Percentiles rank a stretch among this genome's conserved stretches.
Evolutionary conservation across 1,140 invertebrate genomes (phyloP).

Genomic region (Coelopa frigida): DNA sequence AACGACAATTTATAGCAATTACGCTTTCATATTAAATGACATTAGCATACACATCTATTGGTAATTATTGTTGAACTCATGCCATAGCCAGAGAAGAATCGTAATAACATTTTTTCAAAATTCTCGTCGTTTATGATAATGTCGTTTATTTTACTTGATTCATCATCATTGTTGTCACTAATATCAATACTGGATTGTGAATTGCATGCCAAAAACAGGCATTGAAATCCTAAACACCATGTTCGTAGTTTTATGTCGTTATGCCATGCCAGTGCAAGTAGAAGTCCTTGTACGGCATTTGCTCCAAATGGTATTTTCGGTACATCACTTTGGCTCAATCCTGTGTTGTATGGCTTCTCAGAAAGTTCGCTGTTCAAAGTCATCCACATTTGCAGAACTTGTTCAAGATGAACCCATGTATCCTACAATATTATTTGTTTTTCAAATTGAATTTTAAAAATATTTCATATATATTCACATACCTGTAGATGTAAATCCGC

Average conservation of each 20-base stretch:
- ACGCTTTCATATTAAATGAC: neutral
- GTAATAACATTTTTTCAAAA: slow-evolving; percentile 63
- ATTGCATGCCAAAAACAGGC: slow-evolving; percentile 52
- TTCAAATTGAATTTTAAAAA: neutral
- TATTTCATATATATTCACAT: neutral
- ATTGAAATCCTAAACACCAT: slow-evolving; percentile 66
- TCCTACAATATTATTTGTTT: slow-evolving; percentile 19
- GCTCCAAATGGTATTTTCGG: slow-evolving; percentile 65
- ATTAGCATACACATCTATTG: slow-evolving; percentile 37
- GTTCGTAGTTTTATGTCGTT: slow-evolving; percentile 62
- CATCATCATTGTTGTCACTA: slow-evolving; percentile 25
- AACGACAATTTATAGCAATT: too few relatives aligned
- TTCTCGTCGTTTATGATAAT: slow-evolving; percentile 61
- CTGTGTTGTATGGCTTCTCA: slow-evolving; percentile 43
- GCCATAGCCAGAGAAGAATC: slow-evolving; percentile 63
- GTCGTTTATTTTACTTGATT: slow-evolving; percentile 49
- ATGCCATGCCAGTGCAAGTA: slow-evolving; percentile 59
- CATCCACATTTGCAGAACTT: slow-evolving; percentile 75
- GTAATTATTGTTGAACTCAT: slow-evolving; percentile 41
- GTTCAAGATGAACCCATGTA: slow-evolving; percentile 63
- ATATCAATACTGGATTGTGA: slow-evolving; percentile 41
- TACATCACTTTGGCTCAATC: slow-evolving; percentile 54
- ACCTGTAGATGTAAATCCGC: slow-evolving; percentile 48
- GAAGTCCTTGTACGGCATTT: slow-evolving; percentile 61
- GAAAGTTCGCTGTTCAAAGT: slow-evolving; percentile 61